Percentiles rank a stretch among this genome's conserved stretches.
These are phyloP conservation scores for Synergus itoensis DNA, from an alignment of 2,888 invertebrate genomes.

Conservation along the genomic window DNA sequence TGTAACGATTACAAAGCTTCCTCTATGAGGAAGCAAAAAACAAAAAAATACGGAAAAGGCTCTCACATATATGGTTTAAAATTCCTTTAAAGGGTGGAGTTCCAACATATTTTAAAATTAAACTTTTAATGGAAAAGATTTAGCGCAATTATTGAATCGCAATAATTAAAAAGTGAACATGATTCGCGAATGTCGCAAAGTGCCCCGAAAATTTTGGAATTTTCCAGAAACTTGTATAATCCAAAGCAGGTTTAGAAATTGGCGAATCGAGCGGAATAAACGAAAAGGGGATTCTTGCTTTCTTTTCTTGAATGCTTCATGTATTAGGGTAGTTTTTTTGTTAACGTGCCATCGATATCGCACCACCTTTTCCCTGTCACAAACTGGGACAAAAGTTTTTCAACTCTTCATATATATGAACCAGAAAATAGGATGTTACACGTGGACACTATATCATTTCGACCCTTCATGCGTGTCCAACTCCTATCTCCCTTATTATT, in stretches of 20 bases:
- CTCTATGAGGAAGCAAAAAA: too few species aligned
- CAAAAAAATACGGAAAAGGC: too few species aligned
- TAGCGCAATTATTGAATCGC: too few species aligned
- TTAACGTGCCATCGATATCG: background rate
- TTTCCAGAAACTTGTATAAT: background rate
- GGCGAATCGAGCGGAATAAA: background rate
- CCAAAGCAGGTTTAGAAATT: background rate
- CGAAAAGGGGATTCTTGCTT: background rate
- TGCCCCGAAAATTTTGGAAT: background rate
- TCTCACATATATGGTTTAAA: too few species aligned
- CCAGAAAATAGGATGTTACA: background rate
- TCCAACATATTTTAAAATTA: too few species aligned
- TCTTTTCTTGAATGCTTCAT: background rate
- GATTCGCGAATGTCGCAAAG: background rate
- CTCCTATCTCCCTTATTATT: background rate
- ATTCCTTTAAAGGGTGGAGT: too few species aligned
- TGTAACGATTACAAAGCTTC: too few species aligned
- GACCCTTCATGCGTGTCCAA: background rate
- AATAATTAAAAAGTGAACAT: background rate
- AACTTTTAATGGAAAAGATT: too few species aligned
- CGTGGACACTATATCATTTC: background rate
- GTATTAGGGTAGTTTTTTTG: background rate
- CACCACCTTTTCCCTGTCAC: background rate
- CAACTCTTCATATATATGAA: background rate
- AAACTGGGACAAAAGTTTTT: background rate